Evolutionary conservation across 2,797 vertebrate species (phyloP), one percentile per base, ranked within the genome.

Genomic region (Gambusia yucatana): DNA sequence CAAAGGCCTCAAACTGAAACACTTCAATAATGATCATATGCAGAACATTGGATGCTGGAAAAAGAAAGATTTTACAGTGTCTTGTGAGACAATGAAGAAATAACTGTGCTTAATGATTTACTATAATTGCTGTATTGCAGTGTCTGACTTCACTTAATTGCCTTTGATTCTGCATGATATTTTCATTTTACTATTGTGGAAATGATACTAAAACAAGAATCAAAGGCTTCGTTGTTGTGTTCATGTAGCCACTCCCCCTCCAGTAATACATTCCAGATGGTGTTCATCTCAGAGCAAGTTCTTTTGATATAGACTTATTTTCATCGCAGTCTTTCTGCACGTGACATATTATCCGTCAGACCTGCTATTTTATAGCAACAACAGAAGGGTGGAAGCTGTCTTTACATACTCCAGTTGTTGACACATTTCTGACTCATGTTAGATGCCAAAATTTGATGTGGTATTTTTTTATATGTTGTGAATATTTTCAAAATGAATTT

Each of bases 61-160:
- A 59, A 57, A 77, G 50, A 4, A 47, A 52, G 63, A 39, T 70
- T 30, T 41, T 13, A 0, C 8, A 50, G 8, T 73, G 41, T 46
- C 10, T 25, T 11, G 36, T 14, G 59, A 79, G 75, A 72, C 80
- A 59, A 80, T 82, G 47, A 63, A 75, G 72, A 81, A 72, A 47
- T 77, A 69, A 28, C 52, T 47, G 41, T 44, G 43, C 77, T 76
- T 41, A 63, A 6, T 65, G 65, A 39, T 78, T 82, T 72, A 20
- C 55, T 73, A 36, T 73, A 78, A 80, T 76, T 72, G 55, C 36
- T 75, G 47, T 76, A 80, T 81, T 72, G 69, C 77, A 76, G 39
- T 46, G 10, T 79, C 63, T 85, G 79, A 82, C 81, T 85, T 80
- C 6, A 30, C 10, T 52, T 80, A 84, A 82, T 86, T 76, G 30